Evolutionary conservation across 2,113 vertebrate genomes (phyloP).

Genomic region (Rattus rattus): DNA sequence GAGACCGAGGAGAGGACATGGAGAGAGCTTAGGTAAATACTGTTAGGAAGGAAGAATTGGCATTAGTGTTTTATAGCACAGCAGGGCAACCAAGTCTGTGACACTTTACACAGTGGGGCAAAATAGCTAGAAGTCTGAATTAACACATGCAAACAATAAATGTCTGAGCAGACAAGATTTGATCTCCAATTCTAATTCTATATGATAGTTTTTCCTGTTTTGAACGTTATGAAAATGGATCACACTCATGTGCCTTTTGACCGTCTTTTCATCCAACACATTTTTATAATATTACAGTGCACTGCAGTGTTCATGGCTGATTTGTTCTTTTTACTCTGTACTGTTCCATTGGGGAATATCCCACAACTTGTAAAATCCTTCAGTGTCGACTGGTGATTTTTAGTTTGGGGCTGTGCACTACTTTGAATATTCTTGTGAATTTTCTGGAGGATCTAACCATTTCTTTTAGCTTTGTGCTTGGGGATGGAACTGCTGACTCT

Average conservation of each 20-base stretch:
- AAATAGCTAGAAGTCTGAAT: not conserved
- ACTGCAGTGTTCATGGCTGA: not conserved
- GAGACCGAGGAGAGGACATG: too few species aligned
- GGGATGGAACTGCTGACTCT: not conserved
- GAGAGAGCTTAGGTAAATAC: not conserved
- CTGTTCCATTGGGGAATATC: not conserved
- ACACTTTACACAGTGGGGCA: not conserved
- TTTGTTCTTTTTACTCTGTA: slow-evolving; percentile 1
- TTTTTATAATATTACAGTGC: slow-evolving; percentile 30
- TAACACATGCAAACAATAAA: not conserved
- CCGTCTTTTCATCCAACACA: not conserved
- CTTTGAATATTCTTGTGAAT: not conserved
- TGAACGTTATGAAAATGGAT: not conserved
- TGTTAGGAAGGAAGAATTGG: not conserved
- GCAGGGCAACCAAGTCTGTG: not conserved
- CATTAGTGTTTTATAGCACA: not conserved
- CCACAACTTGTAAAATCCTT: not conserved
- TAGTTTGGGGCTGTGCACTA: not conserved
- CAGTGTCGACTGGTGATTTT: not conserved
- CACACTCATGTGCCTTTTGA: not conserved
- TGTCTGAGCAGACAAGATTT: not conserved
- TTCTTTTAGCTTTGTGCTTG: not conserved
- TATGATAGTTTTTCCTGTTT: not conserved
- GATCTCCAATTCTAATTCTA: not conserved
- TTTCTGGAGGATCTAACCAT: not conserved